Base-by-base conservation (phyloP, 2,797 vertebrate species). In the Brotogeris chrysoptera region DNA sequence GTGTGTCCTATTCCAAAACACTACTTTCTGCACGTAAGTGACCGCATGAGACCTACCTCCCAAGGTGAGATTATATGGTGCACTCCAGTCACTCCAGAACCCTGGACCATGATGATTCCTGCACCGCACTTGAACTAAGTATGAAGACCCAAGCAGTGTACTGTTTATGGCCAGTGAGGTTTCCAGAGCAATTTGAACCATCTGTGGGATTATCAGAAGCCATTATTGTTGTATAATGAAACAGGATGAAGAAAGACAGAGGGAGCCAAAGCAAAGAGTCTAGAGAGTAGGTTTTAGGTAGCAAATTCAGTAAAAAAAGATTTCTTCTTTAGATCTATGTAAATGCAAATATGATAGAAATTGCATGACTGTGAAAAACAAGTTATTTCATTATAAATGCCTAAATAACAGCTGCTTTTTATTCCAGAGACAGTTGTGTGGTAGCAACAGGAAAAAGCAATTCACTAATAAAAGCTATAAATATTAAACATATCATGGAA, bases 21-120 rank as follows among this genome's bases (percentile, higher is more conserved):
- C 23, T n/a, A 10, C 21, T 43, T 9, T 7, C 21, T 46, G 63
- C 73, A 15, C 1, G 0, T 5, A 21, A 10, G 47, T 5, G 8
- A 36, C 32, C 24, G 25, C 24, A 20, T 1, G 23, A 39, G 57
- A 84, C 98, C 96, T 97, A 99, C 99, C 98, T 97, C 97, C 95
- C 34, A 98, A 80, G 27, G 50, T 97, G 88, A 99, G 97, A 41
- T 96, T 80, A 49, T 98, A 92, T 0, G 98, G 96, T 4, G 88
- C 47, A 78, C 99, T 99, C 99, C 99, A 99, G 59, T 98, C 96
- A 41, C 99, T 99, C 99, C 99, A 99, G 93, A 98, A 30, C 1
- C 98, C 97, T 5, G 97, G 96, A 7, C 96, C 91, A 3, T 28
- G 90, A 13, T 57, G 90, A 18, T 94, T 86, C 71, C 97, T 98